A percentile compares a stretch with the other conserved stretches of the same genome.
Conservation (phyloP, 1,140 invertebrate genomes). For the Megathymus violae region DNA sequence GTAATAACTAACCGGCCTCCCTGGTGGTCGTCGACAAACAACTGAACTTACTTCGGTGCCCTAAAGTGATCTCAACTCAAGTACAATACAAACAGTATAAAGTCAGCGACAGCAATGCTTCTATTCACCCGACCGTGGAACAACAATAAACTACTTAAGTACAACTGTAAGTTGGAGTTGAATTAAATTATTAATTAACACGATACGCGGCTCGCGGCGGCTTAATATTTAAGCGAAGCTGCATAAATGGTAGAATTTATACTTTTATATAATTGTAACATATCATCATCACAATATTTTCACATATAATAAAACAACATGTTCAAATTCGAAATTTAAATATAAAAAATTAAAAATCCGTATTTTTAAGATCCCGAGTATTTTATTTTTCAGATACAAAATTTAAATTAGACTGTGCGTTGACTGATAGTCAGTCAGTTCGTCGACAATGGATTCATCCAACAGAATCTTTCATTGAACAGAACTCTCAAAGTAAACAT, state of each 20-base stretch:
- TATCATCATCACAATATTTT: no score
- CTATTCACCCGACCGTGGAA: slow-evolving; percentile 24
- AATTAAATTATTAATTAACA: slow-evolving; percentile 33
- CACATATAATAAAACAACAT: no score
- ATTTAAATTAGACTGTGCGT: no score
- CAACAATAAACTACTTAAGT: slow-evolving; percentile 36
- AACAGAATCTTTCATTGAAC: no score
- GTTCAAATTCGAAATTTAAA: no score
- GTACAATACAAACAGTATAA: slow-evolving; percentile 6
- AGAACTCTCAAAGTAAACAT: no score
- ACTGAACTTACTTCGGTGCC: not conserved
- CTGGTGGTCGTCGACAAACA: not conserved
- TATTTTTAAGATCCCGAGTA: no score
- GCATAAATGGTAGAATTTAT: slow-evolving; percentile 10
- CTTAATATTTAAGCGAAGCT: slow-evolving; percentile 24
- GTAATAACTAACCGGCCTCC: not conserved
- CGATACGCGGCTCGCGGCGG: slow-evolving; percentile 4
- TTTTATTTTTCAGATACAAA: no score
- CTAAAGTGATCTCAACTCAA: slow-evolving; percentile 4
- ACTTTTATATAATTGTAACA: no score
- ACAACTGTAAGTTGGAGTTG: slow-evolving; percentile 33
- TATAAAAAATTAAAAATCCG: no score
- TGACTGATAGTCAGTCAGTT: no score
- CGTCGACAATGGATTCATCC: no score
- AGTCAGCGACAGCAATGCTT: slow-evolving; percentile 15